Evolutionary conservation across 2,888 invertebrate genomes (phyloP), one percentile per base, ranked within the genome.

Genomic region (Athetis lepigone): DNA sequence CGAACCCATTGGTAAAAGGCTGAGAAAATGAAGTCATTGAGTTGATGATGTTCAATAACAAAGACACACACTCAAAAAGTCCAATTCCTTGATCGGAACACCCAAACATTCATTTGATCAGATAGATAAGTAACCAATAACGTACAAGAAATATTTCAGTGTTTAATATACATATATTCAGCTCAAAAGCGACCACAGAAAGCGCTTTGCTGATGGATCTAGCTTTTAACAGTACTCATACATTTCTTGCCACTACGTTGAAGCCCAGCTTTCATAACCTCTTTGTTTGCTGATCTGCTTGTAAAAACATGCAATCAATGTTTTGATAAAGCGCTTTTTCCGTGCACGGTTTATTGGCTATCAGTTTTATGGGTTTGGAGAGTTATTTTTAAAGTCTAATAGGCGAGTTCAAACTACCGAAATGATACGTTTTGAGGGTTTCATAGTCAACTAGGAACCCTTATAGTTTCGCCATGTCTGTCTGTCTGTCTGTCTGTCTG

Each of bases 281-380:
- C 85, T 87, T 88, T 89, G 88, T 89, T 84, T 84, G 84, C 77
- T 75, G 74, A 74, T 78, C 80, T 70, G 66, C 74, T 84, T 77
- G 82, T 70, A 63, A 74, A n/a, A 79, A 69, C 76, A 75, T 67
- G 79, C 80, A 81, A 83, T 80, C 81, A 80, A 81, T 85, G 81
- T 75, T 81, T 84, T 80, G 72, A 82, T 74, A 82, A 63, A 70
- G 51, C 42, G 46, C 77, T 76, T 77, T 65, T 75, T 71, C 43
- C 51, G 8, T 25, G 8, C 11, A 18, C 0, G 21, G 23, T 25
- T 70, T 29, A 27, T 18, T 37, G 27, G 18, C 3, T 61, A 33
- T 39, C 27, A 7, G 7, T 33, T 4, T 13, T n/a, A n/a, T n/a
- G n/a, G n/a, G n/a, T n/a, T n/a, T n/a, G n/a, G n/a, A n/a, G n/a